Evolutionary conservation across 1,140 invertebrate species (phyloP).

Genomic region (Solenopsis fugax): DNA sequence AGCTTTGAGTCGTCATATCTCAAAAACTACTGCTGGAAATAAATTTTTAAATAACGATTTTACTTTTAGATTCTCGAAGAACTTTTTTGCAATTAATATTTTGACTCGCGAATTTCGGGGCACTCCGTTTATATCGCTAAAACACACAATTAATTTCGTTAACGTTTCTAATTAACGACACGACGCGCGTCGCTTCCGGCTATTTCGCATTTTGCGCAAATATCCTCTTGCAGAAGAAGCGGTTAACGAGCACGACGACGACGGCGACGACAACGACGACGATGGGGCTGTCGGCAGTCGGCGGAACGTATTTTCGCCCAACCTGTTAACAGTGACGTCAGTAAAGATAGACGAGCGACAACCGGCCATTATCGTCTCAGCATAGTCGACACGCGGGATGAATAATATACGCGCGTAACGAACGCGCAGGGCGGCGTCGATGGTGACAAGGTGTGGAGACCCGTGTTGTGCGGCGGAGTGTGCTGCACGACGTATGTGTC

Average conservation of each 20-base stretch:
- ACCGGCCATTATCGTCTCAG: conserved; percentile 71
- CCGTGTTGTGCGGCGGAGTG: conserved; percentile 48
- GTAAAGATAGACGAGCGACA: conserved; percentile 63
- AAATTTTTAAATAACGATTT: too few relatives aligned
- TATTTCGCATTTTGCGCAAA: neutral
- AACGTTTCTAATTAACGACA: conserved; percentile 34
- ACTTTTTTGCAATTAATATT: too few relatives aligned
- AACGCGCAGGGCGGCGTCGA: conserved; percentile 62
- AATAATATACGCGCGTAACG: conserved; percentile 62
- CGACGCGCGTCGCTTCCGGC: conserved; percentile 1
- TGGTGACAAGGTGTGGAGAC: conserved; percentile 69
- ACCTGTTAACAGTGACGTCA: conserved; percentile 64
- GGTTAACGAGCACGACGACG: conserved; percentile 44
- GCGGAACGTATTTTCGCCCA: conserved; percentile 46
- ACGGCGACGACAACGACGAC: neutral
- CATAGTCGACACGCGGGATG: conserved; percentile 65
- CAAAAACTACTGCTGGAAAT: too few relatives aligned
- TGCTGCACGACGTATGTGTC: conserved; percentile 58
- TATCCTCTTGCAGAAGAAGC: conserved; percentile 19
- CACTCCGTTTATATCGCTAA: neutral
- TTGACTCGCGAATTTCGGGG: too few relatives aligned
- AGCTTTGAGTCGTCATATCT: too few relatives aligned
- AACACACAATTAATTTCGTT: conserved; percentile 13
- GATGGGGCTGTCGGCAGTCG: conserved; percentile 46
- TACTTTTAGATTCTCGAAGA: too few relatives aligned